A percentile compares a stretch with the other conserved stretches of the same genome.
phyloP scores from a whole-genome alignment of 2,113 vertebrate species.

The Gallinago paraguaiae region DNA sequence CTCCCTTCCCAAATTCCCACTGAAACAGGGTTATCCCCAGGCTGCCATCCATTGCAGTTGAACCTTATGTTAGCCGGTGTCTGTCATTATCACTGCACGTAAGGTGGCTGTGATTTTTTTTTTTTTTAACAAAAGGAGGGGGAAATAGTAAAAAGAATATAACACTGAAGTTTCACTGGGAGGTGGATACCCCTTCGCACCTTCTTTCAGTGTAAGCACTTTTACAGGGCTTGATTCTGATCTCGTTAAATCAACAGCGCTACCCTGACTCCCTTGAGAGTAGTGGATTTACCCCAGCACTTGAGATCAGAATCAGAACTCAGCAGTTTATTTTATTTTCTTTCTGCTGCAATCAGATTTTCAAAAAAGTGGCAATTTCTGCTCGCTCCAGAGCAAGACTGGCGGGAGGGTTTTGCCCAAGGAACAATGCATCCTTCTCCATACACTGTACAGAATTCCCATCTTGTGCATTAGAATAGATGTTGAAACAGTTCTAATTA shows the following conservation, averaged over 20 bases:
- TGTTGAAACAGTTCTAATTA: conserved; percentile 66
- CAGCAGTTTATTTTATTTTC: background rate
- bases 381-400: background rate
- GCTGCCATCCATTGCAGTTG: rapidly evolving
- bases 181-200: background rate
- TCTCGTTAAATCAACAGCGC: background rate
- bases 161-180: background rate
- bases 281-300: background rate
- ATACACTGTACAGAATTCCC: conserved; percentile 15
- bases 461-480: conserved; percentile 54
- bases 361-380: background rate
- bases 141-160: rapidly evolving
- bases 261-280: background rate
- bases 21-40: background rate
- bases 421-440: conserved; percentile 38
- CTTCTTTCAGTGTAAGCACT: background rate
- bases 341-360: background rate
- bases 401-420: background rate
- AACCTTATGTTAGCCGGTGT: background rate
- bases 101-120: background rate
- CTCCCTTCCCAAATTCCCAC: rapidly evolving
- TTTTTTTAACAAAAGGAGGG: too few relatives aligned
- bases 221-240: background rate
- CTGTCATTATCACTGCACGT: background rate
- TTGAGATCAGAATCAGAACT: background rate